A percentile compares a stretch with the other conserved stretches of the same genome.
Conservation (phyloP, 2,888 invertebrate genomes). For the Sialis fuliginosa region DNA sequence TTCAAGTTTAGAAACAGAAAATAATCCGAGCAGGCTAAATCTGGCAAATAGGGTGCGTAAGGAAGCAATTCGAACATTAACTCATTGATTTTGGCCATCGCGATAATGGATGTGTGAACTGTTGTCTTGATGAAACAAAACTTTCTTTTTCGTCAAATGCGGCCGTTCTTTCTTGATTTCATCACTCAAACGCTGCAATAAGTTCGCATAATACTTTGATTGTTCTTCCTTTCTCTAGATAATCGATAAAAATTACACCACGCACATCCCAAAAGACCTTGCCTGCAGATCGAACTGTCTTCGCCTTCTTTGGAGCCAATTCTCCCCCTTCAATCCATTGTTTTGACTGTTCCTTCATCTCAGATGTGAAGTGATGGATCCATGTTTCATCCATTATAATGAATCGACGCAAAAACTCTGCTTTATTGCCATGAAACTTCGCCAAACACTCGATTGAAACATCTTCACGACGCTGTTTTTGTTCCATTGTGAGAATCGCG, state of each 20-base stretch:
- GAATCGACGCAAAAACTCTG: constrained; percentile 13
- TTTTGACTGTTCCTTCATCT: constrained; percentile 11
- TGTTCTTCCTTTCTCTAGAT: constrained; percentile 9
- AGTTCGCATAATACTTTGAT: constrained; percentile 8
- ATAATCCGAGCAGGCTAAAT: too few relatives aligned
- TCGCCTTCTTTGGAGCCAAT: constrained; percentile 10
- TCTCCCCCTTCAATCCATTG: constrained; percentile 8
- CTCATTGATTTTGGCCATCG: constrained; percentile 4
- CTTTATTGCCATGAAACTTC: constrained; percentile 9
- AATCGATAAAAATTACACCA: constrained; percentile 6
- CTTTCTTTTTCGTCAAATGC: constrained; percentile 10
- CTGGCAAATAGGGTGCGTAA: too few relatives aligned
- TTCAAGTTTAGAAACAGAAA: too few relatives aligned
- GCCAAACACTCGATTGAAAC: constrained; percentile 7
- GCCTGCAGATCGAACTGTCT: constrained; percentile 9
- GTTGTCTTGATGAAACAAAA: constrained; percentile 11
- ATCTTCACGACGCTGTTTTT: constrained; percentile 8
- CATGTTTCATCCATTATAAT: constrained; percentile 15
- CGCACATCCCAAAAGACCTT: constrained; percentile 12
- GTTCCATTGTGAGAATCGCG: constrained; percentile 11
- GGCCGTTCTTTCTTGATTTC: constrained; percentile 8
- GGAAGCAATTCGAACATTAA: constrained; percentile 8
- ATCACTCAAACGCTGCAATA: constrained; percentile 6
- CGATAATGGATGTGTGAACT: not conserved
- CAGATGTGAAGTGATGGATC: constrained; percentile 11